Conservation (phyloP, 2,797 vertebrate genomes). For the Phaenicophaeus curvirostris region DNA sequence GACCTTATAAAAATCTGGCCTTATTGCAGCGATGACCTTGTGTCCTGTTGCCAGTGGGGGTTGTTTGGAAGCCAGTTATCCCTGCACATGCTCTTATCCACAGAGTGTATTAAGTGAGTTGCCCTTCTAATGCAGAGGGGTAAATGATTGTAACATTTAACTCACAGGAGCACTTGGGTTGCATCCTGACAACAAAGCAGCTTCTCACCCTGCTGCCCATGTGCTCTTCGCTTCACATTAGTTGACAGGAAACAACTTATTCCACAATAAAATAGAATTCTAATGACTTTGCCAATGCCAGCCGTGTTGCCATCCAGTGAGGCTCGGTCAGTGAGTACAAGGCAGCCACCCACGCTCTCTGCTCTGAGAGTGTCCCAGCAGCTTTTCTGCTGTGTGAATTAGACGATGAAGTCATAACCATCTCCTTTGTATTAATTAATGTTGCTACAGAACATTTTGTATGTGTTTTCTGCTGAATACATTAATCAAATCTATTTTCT, state of each 20-base stretch:
- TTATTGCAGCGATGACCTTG: neutral
- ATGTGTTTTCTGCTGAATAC: neutral
- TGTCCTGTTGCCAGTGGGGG: neutral
- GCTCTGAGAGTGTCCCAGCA: neutral
- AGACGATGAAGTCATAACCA: neutral
- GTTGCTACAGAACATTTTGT: neutral
- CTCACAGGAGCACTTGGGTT: neutral
- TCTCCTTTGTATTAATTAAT: conserved; percentile 21
- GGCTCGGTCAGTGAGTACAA: neutral
- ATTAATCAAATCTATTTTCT: conserved; percentile 16
- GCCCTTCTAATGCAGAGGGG: neutral
- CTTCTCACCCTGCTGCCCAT: neutral
- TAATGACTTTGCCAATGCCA: neutral
- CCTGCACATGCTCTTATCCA: accelerated
- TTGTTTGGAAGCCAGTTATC: neutral
- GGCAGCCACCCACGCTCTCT: neutral
- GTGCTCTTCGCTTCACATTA: neutral
- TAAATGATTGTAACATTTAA: neutral
- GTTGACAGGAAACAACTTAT: neutral
- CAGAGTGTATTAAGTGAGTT: neutral
- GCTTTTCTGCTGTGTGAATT: neutral
- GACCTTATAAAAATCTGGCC: neutral
- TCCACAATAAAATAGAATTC: neutral
- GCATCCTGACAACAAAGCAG: neutral
- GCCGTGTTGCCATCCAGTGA: neutral